Percentiles rank a stretch among this genome's conserved stretches.
These are phyloP conservation scores for Saccostrea echinata DNA, from an alignment of 1,140 invertebrate species.

Conservation along the genomic window DNA sequence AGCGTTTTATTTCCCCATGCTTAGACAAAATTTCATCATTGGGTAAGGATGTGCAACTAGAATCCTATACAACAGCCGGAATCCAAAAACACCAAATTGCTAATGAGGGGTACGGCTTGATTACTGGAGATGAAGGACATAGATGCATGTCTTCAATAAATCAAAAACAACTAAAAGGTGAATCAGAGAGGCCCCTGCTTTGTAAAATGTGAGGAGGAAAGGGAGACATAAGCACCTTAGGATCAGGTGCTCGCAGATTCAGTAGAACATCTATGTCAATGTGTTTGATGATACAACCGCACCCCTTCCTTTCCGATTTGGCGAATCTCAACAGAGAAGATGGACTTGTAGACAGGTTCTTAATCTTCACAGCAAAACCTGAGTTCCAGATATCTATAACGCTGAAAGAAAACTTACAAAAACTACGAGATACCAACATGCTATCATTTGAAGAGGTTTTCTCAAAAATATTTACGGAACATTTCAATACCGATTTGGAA, in stretches of 20 bases:
- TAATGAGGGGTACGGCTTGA: not conserved
- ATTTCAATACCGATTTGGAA: no score
- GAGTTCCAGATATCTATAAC: no score
- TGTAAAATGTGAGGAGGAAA: slow-evolving; percentile 40
- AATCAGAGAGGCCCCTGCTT: not conserved
- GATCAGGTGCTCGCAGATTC: not conserved
- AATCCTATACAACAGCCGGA: slow-evolving; percentile 38
- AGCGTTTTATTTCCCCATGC: no score
- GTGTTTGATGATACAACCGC: not conserved
- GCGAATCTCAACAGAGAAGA: not conserved
- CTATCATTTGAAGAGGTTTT: no score
- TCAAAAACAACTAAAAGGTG: slow-evolving; percentile 18
- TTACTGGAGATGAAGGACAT: slow-evolving; percentile 43
- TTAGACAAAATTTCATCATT: no score
- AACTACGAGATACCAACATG: no score
- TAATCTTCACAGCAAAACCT: no score
- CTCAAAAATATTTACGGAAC: no score
- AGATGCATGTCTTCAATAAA: slow-evolving; percentile 2
- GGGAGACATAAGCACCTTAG: slow-evolving; percentile 18
- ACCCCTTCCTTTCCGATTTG: slow-evolving; percentile 23
- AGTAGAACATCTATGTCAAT: not conserved
- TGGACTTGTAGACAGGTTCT: no score
- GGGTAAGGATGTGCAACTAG: slow-evolving; percentile 5
- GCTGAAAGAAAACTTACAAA: no score
- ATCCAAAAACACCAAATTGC: slow-evolving; percentile 34